Evolutionary conservation across 2,113 vertebrate genomes (phyloP), one percentile per base, ranked within the genome.

Genomic region (Glaucidium brasilianum): DNA sequence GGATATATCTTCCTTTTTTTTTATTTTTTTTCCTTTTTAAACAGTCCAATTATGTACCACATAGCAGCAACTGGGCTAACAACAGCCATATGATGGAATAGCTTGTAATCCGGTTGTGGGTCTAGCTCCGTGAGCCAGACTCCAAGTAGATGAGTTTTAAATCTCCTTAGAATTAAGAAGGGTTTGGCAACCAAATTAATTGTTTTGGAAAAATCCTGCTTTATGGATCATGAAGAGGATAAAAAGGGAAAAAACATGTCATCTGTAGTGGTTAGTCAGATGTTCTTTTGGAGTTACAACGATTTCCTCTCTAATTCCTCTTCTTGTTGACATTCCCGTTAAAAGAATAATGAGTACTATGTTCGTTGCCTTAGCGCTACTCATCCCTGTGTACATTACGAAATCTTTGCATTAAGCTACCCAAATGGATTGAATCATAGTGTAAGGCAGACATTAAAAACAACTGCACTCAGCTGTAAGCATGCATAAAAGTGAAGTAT

Each of bases 141-240:
- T 96, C 95, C 94, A 96, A 97, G 96, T 88, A 97, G 96, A 98
- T 96, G 96, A 97, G 97, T 94, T 96, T 96, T 96, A 97, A 98
- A 98, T 97, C 97, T 96, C 94, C 96, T 97, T 97, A 97, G 97
- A 98, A 97, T 97, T 97, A 97, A 97, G 96, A 96, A 97, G 96
- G 93, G 93, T 97, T 97, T 96, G 94, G 88, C 95, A 96, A 96
- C 96, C 89, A 96, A 97, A 98, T 98, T 96, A 98, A 97, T 97
- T 97, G 97, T 98, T 97, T 96, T 97, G 95, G 91, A 97, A 92
- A 97, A 98, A 96, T 92, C 96, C 97, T 69, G 93, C 94, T 96
- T 95, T 95, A 97, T 92, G 87, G 96, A 95, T 97, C 93, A 69
- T 11, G 85, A 91, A 94, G 95, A 88, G 95, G 96, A 96, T 96